Base-by-base conservation (phyloP, 92 coral and sea anemone species). In the Micromussa lordhowensis region DNA sequence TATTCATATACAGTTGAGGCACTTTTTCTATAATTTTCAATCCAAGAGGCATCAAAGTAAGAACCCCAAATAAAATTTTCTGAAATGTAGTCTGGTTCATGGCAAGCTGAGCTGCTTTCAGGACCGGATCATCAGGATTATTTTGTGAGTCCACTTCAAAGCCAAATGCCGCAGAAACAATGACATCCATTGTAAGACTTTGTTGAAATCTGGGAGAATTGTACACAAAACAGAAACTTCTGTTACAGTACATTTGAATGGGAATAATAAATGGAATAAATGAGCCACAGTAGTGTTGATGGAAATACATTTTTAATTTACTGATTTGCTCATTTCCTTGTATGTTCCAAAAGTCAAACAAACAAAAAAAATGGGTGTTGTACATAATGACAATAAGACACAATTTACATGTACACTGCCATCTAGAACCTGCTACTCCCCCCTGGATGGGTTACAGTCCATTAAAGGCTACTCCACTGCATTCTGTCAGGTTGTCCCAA, bases 141-240 rank as follows among this genome's bases (percentile, higher is more conserved):
- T 81, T 82, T 55, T 90, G 95, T 5, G 91, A 91, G 19, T 88
- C 85, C 26, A 92, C 91, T 57, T 93, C 83, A 55, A 94, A 86
- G 7, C 97, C 97, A 86, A 94, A 94, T 36, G 84, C 88, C 12
- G 94, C 76, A 12, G 87, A 86, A 40, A 94, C 80, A 38, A 94
- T 93, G 30, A 87, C 78, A 63, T 94, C 97, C 81, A 94, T 86
- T 5, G 95, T 93, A 16, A 94, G 89, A 35, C 91, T 86, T 75
- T 94, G 92, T 2, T 87, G 82, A 69, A 58, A 88, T 59, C 96
- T 93, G 82, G 0, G 15, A 51, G 49, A 80, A 80, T n/a, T 14
- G 16, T n/a, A 61, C 9, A 51, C 3, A 13, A 48, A 28, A 38
- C 11, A 10, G 13, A 38, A 40, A 22, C 19, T 28, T 38, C 6